Evolutionary conservation across 2,888 invertebrate species (phyloP).

Genomic region (Cordilura impudica): DNA sequence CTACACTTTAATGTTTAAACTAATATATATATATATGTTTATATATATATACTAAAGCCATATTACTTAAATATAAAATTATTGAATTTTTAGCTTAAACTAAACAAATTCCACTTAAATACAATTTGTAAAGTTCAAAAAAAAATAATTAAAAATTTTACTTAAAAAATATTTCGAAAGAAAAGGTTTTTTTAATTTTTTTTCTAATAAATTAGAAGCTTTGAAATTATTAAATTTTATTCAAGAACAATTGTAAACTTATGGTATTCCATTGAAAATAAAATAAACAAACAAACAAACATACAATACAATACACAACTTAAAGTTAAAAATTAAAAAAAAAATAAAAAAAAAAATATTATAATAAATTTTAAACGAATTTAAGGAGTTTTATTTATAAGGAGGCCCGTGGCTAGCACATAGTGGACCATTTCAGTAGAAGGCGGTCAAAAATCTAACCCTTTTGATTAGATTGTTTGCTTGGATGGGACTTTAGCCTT

Average conservation of each 20-base stretch:
- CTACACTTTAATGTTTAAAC: conserved; percentile 21
- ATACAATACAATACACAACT: not conserved
- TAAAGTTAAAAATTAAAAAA: not conserved
- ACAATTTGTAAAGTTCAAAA: conserved; percentile 55
- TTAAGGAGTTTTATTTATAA: not conserved
- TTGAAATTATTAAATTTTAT: not conserved
- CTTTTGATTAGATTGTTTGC: no score
- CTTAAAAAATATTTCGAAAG: conserved; percentile 49
- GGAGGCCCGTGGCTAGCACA: no score
- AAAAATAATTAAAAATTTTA: conserved; percentile 30
- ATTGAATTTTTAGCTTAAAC: not conserved
- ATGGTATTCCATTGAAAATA: conserved; percentile 15
- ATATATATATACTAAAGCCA: conserved; percentile 41
- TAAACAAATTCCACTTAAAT: conserved; percentile 41
- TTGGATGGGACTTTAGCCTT: no score
- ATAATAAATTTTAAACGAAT: conserved; percentile 3
- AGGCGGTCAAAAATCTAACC: no score
- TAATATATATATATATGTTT: conserved; percentile 23
- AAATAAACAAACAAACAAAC: not conserved
- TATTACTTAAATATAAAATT: conserved; percentile 53
- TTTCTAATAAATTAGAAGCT: not conserved
- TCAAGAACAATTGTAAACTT: conserved; percentile 19
- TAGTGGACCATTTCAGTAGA: no score
- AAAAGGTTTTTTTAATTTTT: conserved; percentile 7
- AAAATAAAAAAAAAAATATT: conserved; percentile 12